phyloP scores from a whole-genome alignment of 2,888 invertebrate genomes.

The Nomada fucata region DNA sequence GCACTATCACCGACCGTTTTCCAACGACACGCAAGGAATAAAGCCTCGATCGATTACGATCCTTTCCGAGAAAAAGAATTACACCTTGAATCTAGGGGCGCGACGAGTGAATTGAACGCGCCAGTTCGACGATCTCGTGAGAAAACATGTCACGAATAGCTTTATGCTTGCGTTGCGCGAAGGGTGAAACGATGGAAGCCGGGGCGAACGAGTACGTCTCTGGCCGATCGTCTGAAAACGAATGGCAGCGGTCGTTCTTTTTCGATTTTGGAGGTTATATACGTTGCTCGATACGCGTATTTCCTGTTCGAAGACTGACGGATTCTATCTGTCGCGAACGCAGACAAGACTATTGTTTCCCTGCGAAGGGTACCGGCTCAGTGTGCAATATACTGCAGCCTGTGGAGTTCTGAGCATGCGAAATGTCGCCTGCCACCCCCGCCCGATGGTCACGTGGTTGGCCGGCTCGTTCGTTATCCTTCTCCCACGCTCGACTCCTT shows the following conservation, averaged over 20 bases:
- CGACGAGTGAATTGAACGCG: neutral
- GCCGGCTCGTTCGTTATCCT: constrained; percentile 35
- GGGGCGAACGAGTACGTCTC: constrained; percentile 4
- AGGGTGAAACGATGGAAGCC: constrained; percentile 41
- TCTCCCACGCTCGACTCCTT: constrained; percentile 18
- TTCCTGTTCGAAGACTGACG: constrained; percentile 4
- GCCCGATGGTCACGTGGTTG: constrained; percentile 82
- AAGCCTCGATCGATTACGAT: neutral
- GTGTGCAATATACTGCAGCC: constrained; percentile 77
- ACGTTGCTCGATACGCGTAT: neutral
- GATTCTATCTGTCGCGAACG: constrained; percentile 43
- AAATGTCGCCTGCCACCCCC: constrained; percentile 83
- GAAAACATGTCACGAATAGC: constrained; percentile 22
- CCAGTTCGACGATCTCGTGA: constrained; percentile 5
- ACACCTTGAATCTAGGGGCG: neutral
- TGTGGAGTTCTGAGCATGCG: constrained; percentile 83
- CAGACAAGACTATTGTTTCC: constrained; percentile 54
- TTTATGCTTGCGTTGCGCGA: constrained; percentile 18
- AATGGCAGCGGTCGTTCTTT: neutral
- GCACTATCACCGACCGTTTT: constrained; percentile 31
- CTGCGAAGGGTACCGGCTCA: constrained; percentile 56
- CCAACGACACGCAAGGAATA: neutral
- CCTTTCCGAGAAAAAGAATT: neutral
- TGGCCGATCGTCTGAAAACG: neutral
- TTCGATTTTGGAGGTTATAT: neutral